phyloP scores from a whole-genome alignment of 2,797 vertebrate genomes.

The Heterohyrax brucei region DNA sequence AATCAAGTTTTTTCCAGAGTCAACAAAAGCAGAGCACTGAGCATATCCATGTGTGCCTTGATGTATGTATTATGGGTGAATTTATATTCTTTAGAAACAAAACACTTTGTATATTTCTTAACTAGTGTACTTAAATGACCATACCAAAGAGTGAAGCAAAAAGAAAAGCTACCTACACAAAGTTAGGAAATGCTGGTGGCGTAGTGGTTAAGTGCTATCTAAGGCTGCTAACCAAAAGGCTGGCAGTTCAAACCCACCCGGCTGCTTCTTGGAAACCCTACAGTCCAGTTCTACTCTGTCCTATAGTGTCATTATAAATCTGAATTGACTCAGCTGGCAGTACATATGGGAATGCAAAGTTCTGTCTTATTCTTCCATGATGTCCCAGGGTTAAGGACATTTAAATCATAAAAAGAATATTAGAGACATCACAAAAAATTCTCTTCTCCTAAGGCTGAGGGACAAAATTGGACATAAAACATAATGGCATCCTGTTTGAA shows the following conservation, averaged over 20 bases:
- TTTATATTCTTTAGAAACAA: slow-evolving; percentile 51
- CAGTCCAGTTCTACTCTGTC: no score
- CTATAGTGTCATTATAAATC: no score
- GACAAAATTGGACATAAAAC: slow-evolving; percentile 63
- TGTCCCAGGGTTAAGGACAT: background rate
- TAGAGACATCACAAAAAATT: slow-evolving; percentile 58
- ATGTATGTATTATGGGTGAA: background rate
- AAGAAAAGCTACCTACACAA: slow-evolving; percentile 46
- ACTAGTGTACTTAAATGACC: background rate
- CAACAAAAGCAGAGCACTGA: slow-evolving; percentile 1
- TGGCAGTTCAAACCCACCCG: no score
- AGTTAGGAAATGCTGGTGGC: background rate
- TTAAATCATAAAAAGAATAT: slow-evolving; percentile 58
- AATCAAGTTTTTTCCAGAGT: background rate
- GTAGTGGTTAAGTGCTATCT: no score
- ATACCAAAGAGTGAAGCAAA: slow-evolving; percentile 38
- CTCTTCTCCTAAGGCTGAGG: slow-evolving; percentile 36
- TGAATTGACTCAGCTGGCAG: no score
- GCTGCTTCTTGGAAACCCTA: no score
- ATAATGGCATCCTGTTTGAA: slow-evolving; percentile 57
- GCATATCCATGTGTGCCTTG: background rate
- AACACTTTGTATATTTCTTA: slow-evolving; percentile 15
- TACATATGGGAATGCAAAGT: background rate
- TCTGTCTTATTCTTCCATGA: slow-evolving; percentile 44
- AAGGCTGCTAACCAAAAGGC: no score